These are phyloP conservation scores for Cyprinodon diabolis DNA, from an alignment of 2,797 vertebrate genomes.

Conservation along the genomic window DNA sequence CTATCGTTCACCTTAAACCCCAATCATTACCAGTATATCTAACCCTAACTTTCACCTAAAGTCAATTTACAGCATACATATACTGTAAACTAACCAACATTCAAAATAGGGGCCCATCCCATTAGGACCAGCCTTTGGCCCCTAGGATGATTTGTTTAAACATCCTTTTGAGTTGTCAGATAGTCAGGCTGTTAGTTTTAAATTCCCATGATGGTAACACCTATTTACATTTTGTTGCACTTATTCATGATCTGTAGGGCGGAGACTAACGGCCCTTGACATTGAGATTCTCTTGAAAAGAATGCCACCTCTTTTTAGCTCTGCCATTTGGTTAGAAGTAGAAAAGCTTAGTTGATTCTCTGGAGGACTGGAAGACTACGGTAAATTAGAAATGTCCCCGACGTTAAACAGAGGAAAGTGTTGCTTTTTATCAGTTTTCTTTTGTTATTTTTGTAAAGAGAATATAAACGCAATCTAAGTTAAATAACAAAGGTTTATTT, in stretches of 20 bases:
- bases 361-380: neutral
- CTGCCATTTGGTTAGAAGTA: neutral
- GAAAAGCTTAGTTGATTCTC: neutral
- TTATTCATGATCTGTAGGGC: constrained; percentile 33
- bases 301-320: constrained; percentile 2
- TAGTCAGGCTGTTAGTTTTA: neutral
- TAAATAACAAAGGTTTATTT: neutral
- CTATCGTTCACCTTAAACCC: no score
- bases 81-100: no score
- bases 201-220: constrained; percentile 2
- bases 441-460: neutral
- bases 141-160: neutral
- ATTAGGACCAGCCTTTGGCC: no score
- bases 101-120: no score
- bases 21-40: no score
- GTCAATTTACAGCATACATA: no score
- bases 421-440: neutral
- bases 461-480: neutral
- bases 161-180: neutral
- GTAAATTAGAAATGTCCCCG: constrained; percentile 11
- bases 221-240: neutral
- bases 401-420: neutral
- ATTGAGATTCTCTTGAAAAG: constrained; percentile 34
- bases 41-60: no score
- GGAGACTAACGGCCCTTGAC: constrained; percentile 33